These are phyloP conservation scores for Albula glossodonta DNA, from an alignment of 2,113 vertebrate species.

Conservation along the genomic window DNA sequence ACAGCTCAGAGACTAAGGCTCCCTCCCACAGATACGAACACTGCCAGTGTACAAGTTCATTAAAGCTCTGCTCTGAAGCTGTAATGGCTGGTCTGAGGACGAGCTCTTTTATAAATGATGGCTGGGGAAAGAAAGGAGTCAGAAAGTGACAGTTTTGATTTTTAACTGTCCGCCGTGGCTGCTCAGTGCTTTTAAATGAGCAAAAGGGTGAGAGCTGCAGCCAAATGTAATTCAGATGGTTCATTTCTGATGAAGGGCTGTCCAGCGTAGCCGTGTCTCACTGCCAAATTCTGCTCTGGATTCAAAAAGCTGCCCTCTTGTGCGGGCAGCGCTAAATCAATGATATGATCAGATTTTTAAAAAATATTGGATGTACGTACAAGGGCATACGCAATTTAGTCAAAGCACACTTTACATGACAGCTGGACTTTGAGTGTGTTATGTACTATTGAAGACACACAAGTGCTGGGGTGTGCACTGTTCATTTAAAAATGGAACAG, in stretches of 20 bases:
- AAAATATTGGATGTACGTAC: too few relatives aligned
- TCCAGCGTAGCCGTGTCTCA: background rate
- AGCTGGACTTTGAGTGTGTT: too few relatives aligned
- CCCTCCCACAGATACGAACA: background rate
- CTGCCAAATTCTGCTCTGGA: background rate
- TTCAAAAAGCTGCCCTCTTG: background rate
- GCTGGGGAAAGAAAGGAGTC: background rate
- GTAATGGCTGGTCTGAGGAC: background rate
- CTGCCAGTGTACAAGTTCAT: background rate
- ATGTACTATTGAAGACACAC: too few relatives aligned
- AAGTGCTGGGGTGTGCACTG: too few relatives aligned
- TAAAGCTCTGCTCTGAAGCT: slow-evolving; percentile 5
- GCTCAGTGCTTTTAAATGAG: slow-evolving; percentile 5
- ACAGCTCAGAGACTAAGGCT: slow-evolving; percentile 14
- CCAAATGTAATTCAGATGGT: slow-evolving; percentile 1
- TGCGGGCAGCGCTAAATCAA: background rate
- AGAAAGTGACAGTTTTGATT: background rate
- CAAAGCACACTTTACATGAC: too few relatives aligned
- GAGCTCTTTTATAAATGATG: background rate
- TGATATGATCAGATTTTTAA: too few relatives aligned
- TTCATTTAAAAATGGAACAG: too few relatives aligned
- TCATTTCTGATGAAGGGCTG: slow-evolving; percentile 11
- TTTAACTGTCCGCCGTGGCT: background rate
- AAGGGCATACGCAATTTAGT: too few relatives aligned
- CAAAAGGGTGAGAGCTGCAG: background rate